phyloP scores from a whole-genome alignment of 64 coral and sea anemone genomes.

The Stylophora pistillata region DNA sequence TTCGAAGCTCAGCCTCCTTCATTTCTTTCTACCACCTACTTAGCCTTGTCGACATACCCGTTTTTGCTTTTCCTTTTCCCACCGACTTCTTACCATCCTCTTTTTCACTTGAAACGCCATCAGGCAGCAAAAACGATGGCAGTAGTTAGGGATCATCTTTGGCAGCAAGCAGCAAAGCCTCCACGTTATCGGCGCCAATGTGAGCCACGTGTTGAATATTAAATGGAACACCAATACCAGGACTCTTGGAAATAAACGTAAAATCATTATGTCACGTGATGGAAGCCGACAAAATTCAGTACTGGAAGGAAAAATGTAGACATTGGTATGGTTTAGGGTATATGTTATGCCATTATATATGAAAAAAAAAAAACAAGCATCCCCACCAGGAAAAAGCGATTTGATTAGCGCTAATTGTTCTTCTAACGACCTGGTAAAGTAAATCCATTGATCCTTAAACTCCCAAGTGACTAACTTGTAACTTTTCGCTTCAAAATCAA shows the following conservation, averaged over 20 bases:
- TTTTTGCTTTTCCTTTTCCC: not conserved
- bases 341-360: too few relatives aligned
- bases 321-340: too few relatives aligned
- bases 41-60: not conserved
- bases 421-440: too few relatives aligned
- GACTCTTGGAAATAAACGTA: not conserved
- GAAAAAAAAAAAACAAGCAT: too few relatives aligned
- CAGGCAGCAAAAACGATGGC: conserved; percentile 68
- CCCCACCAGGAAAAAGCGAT: too few relatives aligned
- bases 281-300: not conserved
- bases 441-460: too few relatives aligned
- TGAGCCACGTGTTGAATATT: conserved; percentile 92
- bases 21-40: not conserved
- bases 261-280: not conserved
- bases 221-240: conserved; percentile 74
- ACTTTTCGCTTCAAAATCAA: too few relatives aligned
- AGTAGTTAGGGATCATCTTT: conserved; percentile 85
- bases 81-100: not conserved
- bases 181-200: conserved; percentile 79
- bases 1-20: not conserved
- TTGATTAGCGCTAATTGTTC: too few relatives aligned
- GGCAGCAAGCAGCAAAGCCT: conserved; percentile 80
- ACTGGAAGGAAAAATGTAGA: not conserved
- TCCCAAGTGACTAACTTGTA: too few relatives aligned
- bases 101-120: not conserved